These are phyloP conservation scores for Holothuria leucospilota DNA, from an alignment of 53 echinoderm and acorn worm species.

Conservation along the genomic window DNA sequence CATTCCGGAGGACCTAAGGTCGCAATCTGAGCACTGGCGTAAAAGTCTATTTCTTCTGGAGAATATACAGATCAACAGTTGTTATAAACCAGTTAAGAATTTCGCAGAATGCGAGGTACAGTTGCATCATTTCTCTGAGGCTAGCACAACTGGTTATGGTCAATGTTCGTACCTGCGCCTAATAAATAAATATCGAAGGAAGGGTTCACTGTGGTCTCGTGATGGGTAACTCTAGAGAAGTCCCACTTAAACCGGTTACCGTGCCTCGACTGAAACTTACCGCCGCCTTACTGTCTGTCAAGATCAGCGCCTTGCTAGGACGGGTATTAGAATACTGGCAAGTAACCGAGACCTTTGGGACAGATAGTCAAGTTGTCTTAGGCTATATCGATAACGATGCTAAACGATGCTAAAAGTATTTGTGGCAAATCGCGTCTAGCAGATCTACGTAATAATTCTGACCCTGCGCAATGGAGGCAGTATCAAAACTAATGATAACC, in stretches of 20 bases:
- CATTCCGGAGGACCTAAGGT: neutral
- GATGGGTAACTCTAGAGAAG: neutral
- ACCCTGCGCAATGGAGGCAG: constrained; percentile 1
- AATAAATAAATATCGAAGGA: neutral
- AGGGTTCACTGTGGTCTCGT: neutral
- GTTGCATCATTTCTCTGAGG: neutral
- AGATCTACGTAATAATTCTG: neutral
- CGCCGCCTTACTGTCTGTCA: neutral
- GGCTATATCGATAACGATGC: neutral
- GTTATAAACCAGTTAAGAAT: too few relatives aligned
- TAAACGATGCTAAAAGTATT: neutral
- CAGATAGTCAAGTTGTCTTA: constrained; percentile 8
- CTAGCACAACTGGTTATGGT: neutral
- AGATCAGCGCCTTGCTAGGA: neutral
- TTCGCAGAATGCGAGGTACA: too few relatives aligned
- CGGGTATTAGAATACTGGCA: too few relatives aligned
- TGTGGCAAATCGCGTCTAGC: too few relatives aligned
- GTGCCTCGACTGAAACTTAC: neutral
- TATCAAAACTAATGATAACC: neutral
- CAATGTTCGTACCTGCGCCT: neutral
- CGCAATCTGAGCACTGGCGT: too few relatives aligned
- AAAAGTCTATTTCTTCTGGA: too few relatives aligned
- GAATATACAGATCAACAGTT: too few relatives aligned
- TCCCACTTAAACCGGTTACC: neutral
- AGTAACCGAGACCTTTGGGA: neutral